Evolutionary conservation across 2,797 vertebrate genomes (phyloP), one percentile per base, ranked within the genome.

Genomic region (Sebastes kiyomatsui): DNA sequence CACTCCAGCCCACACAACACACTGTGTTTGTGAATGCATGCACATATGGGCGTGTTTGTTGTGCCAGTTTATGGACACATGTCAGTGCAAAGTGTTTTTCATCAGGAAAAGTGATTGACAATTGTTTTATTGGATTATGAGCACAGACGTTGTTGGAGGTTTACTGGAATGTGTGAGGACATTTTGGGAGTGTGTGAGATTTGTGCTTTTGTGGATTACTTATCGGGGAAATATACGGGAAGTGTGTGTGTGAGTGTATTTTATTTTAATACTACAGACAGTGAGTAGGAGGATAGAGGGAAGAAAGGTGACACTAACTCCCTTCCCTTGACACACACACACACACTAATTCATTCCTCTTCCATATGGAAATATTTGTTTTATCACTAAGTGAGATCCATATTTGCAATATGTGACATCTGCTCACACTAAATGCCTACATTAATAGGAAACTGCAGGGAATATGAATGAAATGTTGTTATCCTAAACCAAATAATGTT

Each of bases 41-140:
- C 71, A 65, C 42, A 46, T 54, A 54, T 72, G 62, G 55, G 7
- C 55, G 71, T 74, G 77, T 86, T 69, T 74, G 33, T 78, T 61
- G 76, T 38, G 30, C 33, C 7, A 22, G 18, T 67, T 82, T 32
- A 38, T 72, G 67, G 77, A 77, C 76, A 75, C 68, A 78, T 73
- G 80, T 67, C 66, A 75, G 13, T 28, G 68, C 69, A 79, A 84
- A 83, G 30, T 49, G 77, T 73, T 83, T 83, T 73, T 91, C 30
- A 86, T 83, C 52, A 77, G 75, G 32, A 80, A 77, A 87, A 81
- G 73, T 82, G 78, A 73, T 62, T 33, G 71, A 12, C 52, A 23
- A 84, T 85, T 69, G 55, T 80, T 82, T 83, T 33, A 70, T 67
- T 61, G 58, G 64, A 81, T 89, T 85, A 73, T 32, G 35, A 35